A percentile compares a stretch with the other conserved stretches of the same genome.
Evolutionary conservation across 2,888 invertebrate genomes (phyloP).

Genomic region (Aphodius granarius): DNA sequence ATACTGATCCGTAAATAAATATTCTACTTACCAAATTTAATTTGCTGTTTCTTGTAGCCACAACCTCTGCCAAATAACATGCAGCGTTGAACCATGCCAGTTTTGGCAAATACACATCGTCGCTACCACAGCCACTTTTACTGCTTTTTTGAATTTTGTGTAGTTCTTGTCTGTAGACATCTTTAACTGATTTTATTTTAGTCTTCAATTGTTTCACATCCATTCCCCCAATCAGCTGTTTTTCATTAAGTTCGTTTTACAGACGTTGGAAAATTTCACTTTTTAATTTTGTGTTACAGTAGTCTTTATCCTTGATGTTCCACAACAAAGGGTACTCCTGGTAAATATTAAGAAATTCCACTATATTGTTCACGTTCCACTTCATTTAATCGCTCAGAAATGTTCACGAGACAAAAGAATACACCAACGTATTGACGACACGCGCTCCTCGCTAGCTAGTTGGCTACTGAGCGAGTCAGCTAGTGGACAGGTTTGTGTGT

Average conservation of each 20-base stretch:
- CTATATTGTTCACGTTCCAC: too few relatives aligned
- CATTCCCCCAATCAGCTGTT: slow-evolving; percentile 11
- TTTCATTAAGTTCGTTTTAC: not conserved
- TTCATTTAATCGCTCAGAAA: too few relatives aligned
- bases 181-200: slow-evolving; percentile 34
- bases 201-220: slow-evolving; percentile 17
- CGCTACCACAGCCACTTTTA: slow-evolving; percentile 39
- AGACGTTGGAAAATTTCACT: not conserved
- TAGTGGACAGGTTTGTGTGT: too few relatives aligned
- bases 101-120: slow-evolving; percentile 42
- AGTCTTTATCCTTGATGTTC: slow-evolving; percentile 17
- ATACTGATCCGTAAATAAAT: not conserved
- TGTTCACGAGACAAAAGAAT: too few relatives aligned
- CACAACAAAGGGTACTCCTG: slow-evolving; percentile 8
- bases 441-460: too few relatives aligned
- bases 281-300: slow-evolving; percentile 5
- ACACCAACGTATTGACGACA: too few relatives aligned
- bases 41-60: slow-evolving; percentile 18
- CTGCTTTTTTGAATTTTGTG: slow-evolving; percentile 41
- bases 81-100: slow-evolving; percentile 42
- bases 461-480: too few relatives aligned
- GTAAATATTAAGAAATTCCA: too few relatives aligned
- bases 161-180: slow-evolving; percentile 40
- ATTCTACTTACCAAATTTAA: slow-evolving; percentile 19
- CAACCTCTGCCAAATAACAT: slow-evolving; percentile 13